Evolutionary conservation across 2,888 invertebrate species (phyloP).

Genomic region (Macrophya annulata): DNA sequence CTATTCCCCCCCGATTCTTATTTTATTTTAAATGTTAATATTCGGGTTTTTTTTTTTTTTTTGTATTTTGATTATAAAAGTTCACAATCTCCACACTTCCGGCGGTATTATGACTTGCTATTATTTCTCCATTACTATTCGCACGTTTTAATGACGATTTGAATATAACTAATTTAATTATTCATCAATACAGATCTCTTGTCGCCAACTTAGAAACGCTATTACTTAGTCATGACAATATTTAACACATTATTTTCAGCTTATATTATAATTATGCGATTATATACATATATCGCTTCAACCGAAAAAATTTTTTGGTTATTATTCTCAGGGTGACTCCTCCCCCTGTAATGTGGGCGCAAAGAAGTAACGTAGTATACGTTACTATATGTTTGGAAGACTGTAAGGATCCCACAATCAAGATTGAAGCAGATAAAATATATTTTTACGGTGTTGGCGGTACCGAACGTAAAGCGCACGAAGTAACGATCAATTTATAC

Average conservation of each 20-base stretch:
- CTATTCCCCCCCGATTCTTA: background rate
- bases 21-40: background rate
- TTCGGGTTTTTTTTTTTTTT: background rate
- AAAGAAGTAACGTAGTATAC: constrained; percentile 90
- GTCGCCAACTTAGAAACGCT: background rate
- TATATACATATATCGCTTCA: background rate
- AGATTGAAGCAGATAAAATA: constrained; percentile 83
- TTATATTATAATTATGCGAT: constrained; percentile 43
- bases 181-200: background rate
- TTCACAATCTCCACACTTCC: constrained; percentile 18
- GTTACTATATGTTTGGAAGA: constrained; percentile 96
- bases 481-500: constrained; percentile 92
- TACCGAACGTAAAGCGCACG: constrained; percentile 91
- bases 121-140: constrained; percentile 30
- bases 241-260: constrained; percentile 41
- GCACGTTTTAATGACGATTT: constrained; percentile 25
- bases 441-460: constrained; percentile 93
- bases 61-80: background rate
- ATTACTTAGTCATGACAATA: background rate
- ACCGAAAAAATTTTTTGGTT: background rate
- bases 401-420: constrained; percentile 91
- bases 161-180: constrained; percentile 13
- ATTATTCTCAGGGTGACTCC: constrained; percentile 83
- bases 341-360: constrained; percentile 97
- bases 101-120: constrained; percentile 53